Evolutionary conservation across 2,888 invertebrate genomes (phyloP).

Genomic region (Lasioglossum lativentre): DNA sequence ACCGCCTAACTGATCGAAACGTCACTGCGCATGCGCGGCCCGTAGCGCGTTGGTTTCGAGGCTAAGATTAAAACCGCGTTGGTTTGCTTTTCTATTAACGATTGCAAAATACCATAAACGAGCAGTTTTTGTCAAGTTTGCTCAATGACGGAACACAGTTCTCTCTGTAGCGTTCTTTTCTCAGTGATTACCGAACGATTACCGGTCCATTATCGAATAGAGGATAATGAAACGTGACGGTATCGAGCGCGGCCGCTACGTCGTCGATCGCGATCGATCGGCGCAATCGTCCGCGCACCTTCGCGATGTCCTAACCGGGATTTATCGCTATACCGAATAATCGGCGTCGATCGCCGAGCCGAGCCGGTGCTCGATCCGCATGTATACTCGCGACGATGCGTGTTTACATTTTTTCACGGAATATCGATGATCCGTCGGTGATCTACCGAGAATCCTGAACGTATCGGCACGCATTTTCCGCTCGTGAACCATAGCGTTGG

Average conservation of each 20-base stretch:
- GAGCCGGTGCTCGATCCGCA: slow-evolving; percentile 12
- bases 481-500: slow-evolving; percentile 39
- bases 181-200: not conserved
- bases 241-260: not conserved
- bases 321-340: slow-evolving; percentile 23
- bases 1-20: not conserved
- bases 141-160: not conserved
- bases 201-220: not conserved
- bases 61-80: slow-evolving; percentile 11
- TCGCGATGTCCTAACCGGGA: not conserved
- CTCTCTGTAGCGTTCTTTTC: too few species aligned
- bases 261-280: slow-evolving; percentile 26
- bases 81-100: not conserved
- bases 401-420: slow-evolving; percentile 76
- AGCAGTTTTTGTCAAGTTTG: not conserved
- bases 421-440: slow-evolving; percentile 40
- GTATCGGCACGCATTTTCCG: slow-evolving; percentile 39
- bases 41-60: slow-evolving; percentile 39
- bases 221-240: not conserved
- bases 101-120: not conserved
- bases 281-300: slow-evolving; percentile 10
- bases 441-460: slow-evolving; percentile 50
- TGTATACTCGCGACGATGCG: slow-evolving; percentile 67
- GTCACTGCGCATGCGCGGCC: slow-evolving; percentile 56
- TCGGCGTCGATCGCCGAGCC: not conserved